Conservation (phyloP, 2,113 vertebrate species). For the Phyllostomus hastatus region DNA sequence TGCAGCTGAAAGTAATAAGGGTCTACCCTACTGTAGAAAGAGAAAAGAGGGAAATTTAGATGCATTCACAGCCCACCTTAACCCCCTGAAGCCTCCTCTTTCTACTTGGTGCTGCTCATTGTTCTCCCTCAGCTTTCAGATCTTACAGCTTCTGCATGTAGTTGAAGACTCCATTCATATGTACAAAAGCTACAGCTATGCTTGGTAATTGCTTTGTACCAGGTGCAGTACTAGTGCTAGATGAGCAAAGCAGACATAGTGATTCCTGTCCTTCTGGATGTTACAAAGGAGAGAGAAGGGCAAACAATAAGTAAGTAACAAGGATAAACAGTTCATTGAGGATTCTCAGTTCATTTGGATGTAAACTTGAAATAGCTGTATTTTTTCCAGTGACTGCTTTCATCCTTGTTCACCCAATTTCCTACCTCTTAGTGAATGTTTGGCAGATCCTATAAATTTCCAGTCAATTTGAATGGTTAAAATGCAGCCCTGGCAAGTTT, state of each 20-base stretch:
- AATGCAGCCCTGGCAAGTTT: slow-evolving; percentile 6
- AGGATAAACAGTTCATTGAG: not conserved
- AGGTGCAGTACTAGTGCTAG: not conserved
- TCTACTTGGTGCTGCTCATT: not conserved
- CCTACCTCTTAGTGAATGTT: not conserved
- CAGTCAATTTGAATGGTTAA: slow-evolving; percentile 8
- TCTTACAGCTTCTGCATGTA: not conserved
- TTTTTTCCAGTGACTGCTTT: not conserved
- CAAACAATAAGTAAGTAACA: not conserved
- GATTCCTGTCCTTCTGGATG: not conserved
- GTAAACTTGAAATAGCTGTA: not conserved
- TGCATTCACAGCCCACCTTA: not conserved
- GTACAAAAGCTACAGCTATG: not conserved
- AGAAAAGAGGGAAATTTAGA: not conserved
- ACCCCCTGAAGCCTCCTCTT: not conserved
- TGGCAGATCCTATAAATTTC: slow-evolving; percentile 17
- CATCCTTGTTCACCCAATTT: not conserved
- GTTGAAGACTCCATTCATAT: not conserved
- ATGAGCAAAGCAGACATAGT: not conserved
- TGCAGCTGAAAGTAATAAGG: not conserved
- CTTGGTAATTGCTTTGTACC: not conserved
- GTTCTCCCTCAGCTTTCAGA: not conserved
- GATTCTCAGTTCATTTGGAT: not conserved
- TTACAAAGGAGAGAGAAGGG: not conserved
- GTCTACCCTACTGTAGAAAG: not conserved